Percentiles rank a stretch among this genome's conserved stretches.
These are phyloP conservation scores for Adela reaumurella DNA, from an alignment of 2,888 invertebrate species.

Conservation along the genomic window DNA sequence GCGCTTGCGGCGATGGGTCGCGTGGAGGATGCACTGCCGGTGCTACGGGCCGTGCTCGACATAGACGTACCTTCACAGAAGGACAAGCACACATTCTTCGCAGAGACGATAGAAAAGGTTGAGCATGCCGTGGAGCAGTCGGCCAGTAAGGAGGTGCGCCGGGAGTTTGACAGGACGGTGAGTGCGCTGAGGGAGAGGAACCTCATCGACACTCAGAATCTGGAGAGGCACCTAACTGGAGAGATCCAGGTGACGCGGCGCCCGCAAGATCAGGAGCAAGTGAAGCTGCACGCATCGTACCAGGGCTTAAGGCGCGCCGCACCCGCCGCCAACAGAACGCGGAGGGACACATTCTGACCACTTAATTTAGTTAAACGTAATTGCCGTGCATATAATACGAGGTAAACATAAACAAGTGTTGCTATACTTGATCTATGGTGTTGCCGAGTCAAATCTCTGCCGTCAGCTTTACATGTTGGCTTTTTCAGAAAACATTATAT, in stretches of 20 bases:
- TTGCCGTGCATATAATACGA: too few relatives aligned
- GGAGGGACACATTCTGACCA: too few relatives aligned
- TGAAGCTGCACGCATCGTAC: conserved; percentile 7
- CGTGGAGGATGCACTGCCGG: conserved; percentile 60
- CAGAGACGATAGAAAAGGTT: conserved; percentile 60
- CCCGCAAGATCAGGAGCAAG: too few relatives aligned
- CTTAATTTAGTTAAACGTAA: too few relatives aligned
- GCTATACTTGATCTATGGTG: too few relatives aligned
- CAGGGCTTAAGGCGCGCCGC: conserved; percentile 4
- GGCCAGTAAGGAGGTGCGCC: conserved; percentile 45
- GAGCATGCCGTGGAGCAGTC: conserved; percentile 39
- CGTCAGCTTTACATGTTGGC: too few relatives aligned
- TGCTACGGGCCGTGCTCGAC: conserved; percentile 55
- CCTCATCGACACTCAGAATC: conserved; percentile 33
- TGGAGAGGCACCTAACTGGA: too few relatives aligned
- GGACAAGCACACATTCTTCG: conserved; percentile 58
- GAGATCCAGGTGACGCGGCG: neutral
- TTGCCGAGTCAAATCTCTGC: too few relatives aligned
- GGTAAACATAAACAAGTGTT: too few relatives aligned
- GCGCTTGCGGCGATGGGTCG: conserved; percentile 59
- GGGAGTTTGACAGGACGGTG: conserved; percentile 54
- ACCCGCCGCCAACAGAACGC: too few relatives aligned
- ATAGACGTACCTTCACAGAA: conserved; percentile 46
- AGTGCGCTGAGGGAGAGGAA: conserved; percentile 51
- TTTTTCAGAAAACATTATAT: too few relatives aligned